Conservation (phyloP, 92 coral and sea anemone species). For the Parazoanthus swiftii region DNA sequence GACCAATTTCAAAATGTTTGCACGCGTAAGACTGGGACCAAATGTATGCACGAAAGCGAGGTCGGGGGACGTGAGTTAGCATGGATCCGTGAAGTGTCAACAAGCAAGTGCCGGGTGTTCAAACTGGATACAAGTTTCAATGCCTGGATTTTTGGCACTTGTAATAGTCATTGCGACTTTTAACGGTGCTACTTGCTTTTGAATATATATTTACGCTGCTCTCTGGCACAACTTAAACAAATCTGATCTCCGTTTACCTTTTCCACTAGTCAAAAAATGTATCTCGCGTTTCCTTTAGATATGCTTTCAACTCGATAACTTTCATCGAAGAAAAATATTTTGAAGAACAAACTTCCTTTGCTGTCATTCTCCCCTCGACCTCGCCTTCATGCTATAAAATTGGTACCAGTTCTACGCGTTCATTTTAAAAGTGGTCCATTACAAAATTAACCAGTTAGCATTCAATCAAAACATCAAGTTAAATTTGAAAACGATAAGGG, state of each 20-base stretch:
- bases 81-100: too few species aligned
- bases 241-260: constrained; percentile 4
- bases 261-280: background rate
- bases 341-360: background rate
- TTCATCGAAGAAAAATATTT: constrained; percentile 1
- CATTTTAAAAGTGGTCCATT: constrained; percentile 3
- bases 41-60: too few species aligned
- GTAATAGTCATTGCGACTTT: background rate
- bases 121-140: too few species aligned
- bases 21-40: too few species aligned
- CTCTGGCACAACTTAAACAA: background rate
- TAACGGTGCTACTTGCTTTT: background rate
- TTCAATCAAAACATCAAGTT: too few species aligned
- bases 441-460: too few species aligned
- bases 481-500: too few species aligned
- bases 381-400: background rate
- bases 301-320: background rate
- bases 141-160: too few species aligned
- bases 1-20: too few species aligned
- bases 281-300: background rate
- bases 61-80: too few species aligned
- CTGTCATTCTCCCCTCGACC: background rate
- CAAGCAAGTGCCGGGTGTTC: too few species aligned
- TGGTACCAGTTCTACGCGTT: constrained; percentile 3
- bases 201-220: background rate